Conservation (phyloP, 2,797 vertebrate genomes). For the Danio choprae region DNA sequence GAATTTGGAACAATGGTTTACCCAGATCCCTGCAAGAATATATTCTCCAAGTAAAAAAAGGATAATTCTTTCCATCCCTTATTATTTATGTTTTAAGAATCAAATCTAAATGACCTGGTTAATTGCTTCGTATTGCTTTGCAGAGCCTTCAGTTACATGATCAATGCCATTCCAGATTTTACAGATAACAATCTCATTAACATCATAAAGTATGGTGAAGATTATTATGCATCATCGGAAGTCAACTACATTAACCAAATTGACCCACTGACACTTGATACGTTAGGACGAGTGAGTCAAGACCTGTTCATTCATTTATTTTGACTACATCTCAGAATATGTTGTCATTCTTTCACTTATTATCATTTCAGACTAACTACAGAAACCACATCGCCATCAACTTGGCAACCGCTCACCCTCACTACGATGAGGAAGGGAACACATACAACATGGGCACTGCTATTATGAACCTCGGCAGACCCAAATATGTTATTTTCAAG, state of each 20-base stretch:
- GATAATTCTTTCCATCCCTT: background rate
- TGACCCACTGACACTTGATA: conserved; percentile 86
- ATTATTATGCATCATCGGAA: conserved; percentile 91
- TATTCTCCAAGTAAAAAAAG: conserved; percentile 91
- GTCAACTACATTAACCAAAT: conserved; percentile 93
- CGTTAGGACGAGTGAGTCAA: conserved; percentile 82
- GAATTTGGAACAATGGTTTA: conserved; percentile 97
- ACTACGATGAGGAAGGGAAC: conserved; percentile 90
- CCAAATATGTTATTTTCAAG: conserved; percentile 90
- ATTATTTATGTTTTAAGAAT: background rate
- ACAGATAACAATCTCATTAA: conserved; percentile 97
- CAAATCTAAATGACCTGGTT: background rate
- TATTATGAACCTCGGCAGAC: conserved; percentile 83
- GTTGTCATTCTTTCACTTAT: background rate
- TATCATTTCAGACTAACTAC: conserved; percentile 48
- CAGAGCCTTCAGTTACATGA: conserved; percentile 88
- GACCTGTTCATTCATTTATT: background rate
- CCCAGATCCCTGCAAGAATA: conserved; percentile 94
- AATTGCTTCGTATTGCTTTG: conserved; percentile 13
- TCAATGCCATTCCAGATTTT: conserved; percentile 89
- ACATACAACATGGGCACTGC: conserved; percentile 93
- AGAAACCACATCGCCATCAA: conserved; percentile 87
- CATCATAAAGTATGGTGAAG: conserved; percentile 87
- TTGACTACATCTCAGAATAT: background rate
- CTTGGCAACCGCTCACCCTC: conserved; percentile 90